phyloP scores from a whole-genome alignment of 2,888 invertebrate genomes.

The Cerceris rybyensis region DNA sequence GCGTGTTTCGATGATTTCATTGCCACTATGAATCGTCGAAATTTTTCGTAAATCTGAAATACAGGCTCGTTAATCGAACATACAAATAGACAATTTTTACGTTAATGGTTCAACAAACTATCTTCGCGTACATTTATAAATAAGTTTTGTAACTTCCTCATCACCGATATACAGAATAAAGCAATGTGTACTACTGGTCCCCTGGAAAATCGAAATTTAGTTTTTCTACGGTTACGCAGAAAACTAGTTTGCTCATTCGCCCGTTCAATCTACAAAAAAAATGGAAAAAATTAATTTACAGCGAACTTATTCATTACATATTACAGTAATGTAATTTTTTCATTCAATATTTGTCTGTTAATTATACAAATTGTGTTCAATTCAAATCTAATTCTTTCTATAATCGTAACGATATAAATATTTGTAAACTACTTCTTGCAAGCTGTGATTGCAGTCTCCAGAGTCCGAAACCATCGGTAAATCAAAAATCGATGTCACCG shows the following conservation, averaged over 20 bases:
- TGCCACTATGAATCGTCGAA: constrained; percentile 31
- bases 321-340: background rate
- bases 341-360: background rate
- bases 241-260: background rate
- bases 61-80: constrained; percentile 14
- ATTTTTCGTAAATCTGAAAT: constrained; percentile 56
- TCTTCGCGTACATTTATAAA: constrained; percentile 61
- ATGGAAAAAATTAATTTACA: constrained; percentile 3
- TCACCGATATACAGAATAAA: constrained; percentile 64
- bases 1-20: background rate
- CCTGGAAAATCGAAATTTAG: background rate
- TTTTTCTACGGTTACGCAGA: background rate
- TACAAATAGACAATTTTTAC: no score
- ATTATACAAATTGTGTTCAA: no score
- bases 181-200: constrained; percentile 12
- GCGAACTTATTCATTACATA: background rate
- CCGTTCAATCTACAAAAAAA: constrained; percentile 24
- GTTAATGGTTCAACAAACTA: background rate
- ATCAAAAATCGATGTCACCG: constrained; percentile 45
- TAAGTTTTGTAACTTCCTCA: constrained; percentile 59
- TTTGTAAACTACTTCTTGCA: constrained; percentile 50
- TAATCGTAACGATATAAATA: no score
- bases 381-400: no score
- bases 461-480: constrained; percentile 58
- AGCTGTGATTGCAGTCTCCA: constrained; percentile 20